Base-by-base conservation (phyloP, 2,797 vertebrate species). In the Tachyglossus aculeatus region DNA sequence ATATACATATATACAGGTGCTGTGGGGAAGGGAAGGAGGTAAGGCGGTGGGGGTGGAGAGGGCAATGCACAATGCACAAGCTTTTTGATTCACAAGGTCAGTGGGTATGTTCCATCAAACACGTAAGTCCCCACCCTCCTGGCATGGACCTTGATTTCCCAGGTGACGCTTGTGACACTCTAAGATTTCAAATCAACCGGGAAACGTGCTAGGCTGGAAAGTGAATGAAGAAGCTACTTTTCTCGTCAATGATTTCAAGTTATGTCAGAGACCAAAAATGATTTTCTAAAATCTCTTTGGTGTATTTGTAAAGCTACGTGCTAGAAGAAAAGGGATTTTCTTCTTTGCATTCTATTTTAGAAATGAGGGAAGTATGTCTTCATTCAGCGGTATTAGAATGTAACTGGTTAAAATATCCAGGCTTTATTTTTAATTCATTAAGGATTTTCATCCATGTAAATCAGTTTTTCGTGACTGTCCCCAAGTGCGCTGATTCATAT, bases 121-220 rank as follows among this genome's bases (percentile, higher is more conserved):
- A 33, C 53, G 19, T 56, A 1, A 1, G 24, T 21, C 76, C 82
- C 77, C 78, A 22, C 40, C 67, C 56, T 3, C 82, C 40, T 50
- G 71, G 69, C 19, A 53, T 1, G 19, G 66, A 27, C 68, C 66
- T 78, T 83, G 77, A 88, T 88, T 87, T 90, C 88, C 83, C 84
- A 72, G 38, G 77, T 27, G 86, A 62, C 70, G 29, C 25, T 45
- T 11, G 54, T 68, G 74, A 70, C 18, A 29, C 29, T 18, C 39
- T 32, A 63, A 38, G 78, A 66, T 76, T 86, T 74, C 72, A 74
- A 67, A 86, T 77, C 75, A 85, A 69, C n/a, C n/a, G 69, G 37
- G 43, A 58, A 81, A 54, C 16, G 54, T 24, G 22, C 60, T 64
- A 38, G 64, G 67, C 31, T 3, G 38, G 78, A 45, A 66, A 83